A percentile compares a stretch with the other conserved stretches of the same genome.
Evolutionary conservation across 2,797 vertebrate genomes (phyloP).

Genomic region (Pantherophis alleghaniensis): DNA sequence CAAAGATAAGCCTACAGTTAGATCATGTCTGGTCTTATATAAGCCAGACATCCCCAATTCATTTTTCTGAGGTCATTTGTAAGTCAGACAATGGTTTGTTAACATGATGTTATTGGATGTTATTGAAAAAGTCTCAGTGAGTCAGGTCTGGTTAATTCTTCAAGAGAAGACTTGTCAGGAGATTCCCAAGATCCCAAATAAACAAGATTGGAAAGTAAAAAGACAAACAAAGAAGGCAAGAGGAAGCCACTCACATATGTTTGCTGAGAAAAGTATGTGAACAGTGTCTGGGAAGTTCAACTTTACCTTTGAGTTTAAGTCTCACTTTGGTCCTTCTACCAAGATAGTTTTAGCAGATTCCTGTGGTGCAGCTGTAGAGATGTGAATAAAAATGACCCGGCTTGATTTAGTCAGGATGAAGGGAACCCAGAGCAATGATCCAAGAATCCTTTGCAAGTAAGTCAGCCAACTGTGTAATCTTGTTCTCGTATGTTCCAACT

Average conservation of each 20-base stretch:
- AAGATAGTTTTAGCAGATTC: not conserved
- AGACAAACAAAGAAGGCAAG: not conserved
- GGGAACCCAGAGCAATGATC: not conserved
- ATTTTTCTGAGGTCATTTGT: not conserved
- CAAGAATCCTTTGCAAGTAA: not conserved
- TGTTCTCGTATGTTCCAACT: not conserved
- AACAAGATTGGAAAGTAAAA: not conserved
- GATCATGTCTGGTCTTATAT: not conserved
- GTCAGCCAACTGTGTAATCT: not conserved
- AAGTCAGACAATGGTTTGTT: not conserved
- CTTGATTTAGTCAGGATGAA: not conserved
- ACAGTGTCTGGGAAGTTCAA: not conserved
- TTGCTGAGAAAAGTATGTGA: not conserved
- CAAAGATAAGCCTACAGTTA: not conserved
- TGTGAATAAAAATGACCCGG: not conserved
- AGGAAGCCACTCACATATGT: not conserved
- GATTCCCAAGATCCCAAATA: not conserved
- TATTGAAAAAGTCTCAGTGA: not conserved
- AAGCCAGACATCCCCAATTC: not conserved
- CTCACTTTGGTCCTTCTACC: not conserved
- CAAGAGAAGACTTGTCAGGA: not conserved
- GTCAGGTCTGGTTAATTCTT: not conserved
- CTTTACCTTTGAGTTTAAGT: not conserved
- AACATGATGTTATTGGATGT: not conserved
- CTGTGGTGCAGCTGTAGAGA: not conserved